phyloP scores from a whole-genome alignment of 2,113 vertebrate genomes.

The Rattus rattus region DNA sequence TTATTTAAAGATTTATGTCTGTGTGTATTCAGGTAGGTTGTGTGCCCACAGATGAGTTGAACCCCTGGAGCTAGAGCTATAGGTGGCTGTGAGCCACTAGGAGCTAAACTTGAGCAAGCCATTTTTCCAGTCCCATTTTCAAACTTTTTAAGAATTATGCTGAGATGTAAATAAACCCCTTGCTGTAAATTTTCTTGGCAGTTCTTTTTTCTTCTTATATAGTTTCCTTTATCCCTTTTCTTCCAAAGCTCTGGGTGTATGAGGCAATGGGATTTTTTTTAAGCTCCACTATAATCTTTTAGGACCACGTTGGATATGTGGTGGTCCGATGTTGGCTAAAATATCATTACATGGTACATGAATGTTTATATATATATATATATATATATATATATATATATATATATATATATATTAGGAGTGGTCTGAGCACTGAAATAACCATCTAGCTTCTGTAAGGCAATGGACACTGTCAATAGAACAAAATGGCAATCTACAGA shows the following conservation, averaged over 20 bases:
- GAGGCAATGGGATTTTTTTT: not conserved
- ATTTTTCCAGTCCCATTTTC: not conserved
- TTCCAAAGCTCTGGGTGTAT: not conserved
- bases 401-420: not conserved
- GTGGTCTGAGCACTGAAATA: conserved; percentile 9
- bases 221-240: not conserved
- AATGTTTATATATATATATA: not conserved
- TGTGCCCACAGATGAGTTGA: not conserved
- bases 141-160: not conserved
- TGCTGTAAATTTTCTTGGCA: not conserved
- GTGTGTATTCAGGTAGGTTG: not conserved
- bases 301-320: not conserved
- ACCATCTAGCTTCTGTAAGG: not conserved
- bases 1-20: not conserved
- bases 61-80: not conserved
- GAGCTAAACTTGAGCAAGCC: not conserved
- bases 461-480: too few species aligned
- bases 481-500: too few species aligned
- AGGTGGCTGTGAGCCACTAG: not conserved
- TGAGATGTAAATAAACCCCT: not conserved
- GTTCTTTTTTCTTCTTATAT: not conserved
- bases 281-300: not conserved
- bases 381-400: too few species aligned
- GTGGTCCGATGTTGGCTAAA: not conserved
- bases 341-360: not conserved